phyloP scores from a whole-genome alignment of 1,140 invertebrate species.

The Dendrolimus kikuchii region DNA sequence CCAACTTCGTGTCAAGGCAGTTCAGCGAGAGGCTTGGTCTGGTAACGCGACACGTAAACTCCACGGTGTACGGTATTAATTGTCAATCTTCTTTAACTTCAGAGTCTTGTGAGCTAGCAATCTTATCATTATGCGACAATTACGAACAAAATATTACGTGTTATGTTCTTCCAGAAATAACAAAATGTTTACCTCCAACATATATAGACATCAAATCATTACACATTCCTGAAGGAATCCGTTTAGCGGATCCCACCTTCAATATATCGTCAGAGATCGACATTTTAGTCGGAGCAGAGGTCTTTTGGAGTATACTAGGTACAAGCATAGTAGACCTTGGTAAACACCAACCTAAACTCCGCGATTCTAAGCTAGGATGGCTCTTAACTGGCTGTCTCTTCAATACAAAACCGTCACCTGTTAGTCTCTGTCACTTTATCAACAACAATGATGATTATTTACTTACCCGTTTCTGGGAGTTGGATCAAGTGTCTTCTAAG shows the following conservation, averaged over 20 bases:
- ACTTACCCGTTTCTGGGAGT: slow-evolving; percentile 21
- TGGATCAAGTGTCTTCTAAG: slow-evolving; percentile 12
- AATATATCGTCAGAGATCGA: too few species aligned
- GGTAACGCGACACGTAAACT: too few species aligned
- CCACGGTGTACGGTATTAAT: slow-evolving; percentile 29
- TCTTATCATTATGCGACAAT: slow-evolving; percentile 18
- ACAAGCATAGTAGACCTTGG: slow-evolving; percentile 20
- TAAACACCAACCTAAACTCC: slow-evolving; percentile 22
- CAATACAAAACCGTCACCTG: not conserved
- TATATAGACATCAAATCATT: slow-evolving; percentile 16
- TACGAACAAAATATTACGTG: slow-evolving; percentile 21
- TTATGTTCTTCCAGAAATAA: slow-evolving; percentile 27
- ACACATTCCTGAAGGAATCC: slow-evolving; percentile 16
- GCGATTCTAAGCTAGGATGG: slow-evolving; percentile 25
- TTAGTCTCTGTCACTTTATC: not conserved
- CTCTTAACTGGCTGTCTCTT: slow-evolving; percentile 13
- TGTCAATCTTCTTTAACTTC: slow-evolving; percentile 19
- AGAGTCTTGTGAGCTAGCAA: slow-evolving; percentile 26
- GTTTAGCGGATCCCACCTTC: slow-evolving; percentile 26
- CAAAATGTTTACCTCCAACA: slow-evolving; percentile 16
- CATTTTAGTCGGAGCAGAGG: slow-evolving; percentile 4
- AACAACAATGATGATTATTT: not conserved
- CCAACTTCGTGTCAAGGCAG: too few species aligned
- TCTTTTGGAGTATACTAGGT: slow-evolving; percentile 15
- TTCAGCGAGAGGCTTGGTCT: too few species aligned